phyloP scores from a whole-genome alignment of 2,797 vertebrate species.

The Rhinatrema bivittatum region DNA sequence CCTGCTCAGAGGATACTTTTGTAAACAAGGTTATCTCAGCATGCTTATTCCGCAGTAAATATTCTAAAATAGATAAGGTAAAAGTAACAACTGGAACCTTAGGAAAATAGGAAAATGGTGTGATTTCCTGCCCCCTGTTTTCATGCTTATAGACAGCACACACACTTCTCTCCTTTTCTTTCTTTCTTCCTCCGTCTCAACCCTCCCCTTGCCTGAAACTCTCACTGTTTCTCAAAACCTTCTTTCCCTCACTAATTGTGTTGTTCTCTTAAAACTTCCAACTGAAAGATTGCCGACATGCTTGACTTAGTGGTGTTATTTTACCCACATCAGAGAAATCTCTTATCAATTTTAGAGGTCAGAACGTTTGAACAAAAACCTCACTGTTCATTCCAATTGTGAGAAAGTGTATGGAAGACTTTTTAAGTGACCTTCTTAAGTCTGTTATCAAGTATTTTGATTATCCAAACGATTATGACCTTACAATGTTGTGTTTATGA shows the following conservation, averaged over 20 bases:
- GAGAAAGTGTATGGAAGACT: constrained; percentile 7
- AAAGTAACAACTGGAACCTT: no score
- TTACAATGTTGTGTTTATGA: constrained; percentile 13
- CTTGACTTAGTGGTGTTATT: constrained; percentile 2
- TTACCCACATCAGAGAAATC: constrained; percentile 6
- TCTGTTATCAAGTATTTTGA: constrained; percentile 13
- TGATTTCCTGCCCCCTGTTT: no score
- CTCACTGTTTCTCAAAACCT: neutral
- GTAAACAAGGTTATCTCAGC: no score
- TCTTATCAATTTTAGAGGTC: constrained; percentile 7
- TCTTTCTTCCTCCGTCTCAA: no score
- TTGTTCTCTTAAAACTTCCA: neutral
- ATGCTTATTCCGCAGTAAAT: no score
- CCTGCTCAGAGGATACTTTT: no score
- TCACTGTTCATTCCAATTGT: neutral
- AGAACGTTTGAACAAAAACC: constrained; percentile 17
- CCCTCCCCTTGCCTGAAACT: no score
- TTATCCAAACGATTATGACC: constrained; percentile 11
- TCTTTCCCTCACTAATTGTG: neutral
- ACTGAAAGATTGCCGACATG: neutral
- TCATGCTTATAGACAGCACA: no score
- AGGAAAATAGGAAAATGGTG: no score
- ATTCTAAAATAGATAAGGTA: no score
- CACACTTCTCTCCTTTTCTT: no score
- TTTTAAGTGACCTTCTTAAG: no score